Evolutionary conservation across 2,888 invertebrate genomes (phyloP), one percentile per base, ranked within the genome.

Genomic region (Cantharis rustica): DNA sequence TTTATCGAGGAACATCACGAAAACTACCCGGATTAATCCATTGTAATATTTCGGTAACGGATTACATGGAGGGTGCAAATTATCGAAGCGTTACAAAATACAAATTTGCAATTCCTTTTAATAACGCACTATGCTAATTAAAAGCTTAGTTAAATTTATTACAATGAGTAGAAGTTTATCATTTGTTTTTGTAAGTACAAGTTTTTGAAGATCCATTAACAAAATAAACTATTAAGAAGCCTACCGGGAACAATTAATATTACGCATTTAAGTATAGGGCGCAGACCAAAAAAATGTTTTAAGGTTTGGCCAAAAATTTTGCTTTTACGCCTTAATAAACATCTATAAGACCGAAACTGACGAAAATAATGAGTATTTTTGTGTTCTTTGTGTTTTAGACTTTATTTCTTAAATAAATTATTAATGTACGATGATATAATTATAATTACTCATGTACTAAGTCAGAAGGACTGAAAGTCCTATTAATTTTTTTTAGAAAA

Each of bases 41-140:
- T 76, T 78, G 76, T 82, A 81, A 80, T 80, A 81, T 81, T 82
- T 82, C 81, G 79, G 79, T 80, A 78, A 72, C 72, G 75, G 73
- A 81, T 81, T 81, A 77, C 66, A 75, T 47, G 47, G 78, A 76
- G 80, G 79, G 80, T 75, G 77, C 71, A 72, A 73, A 70, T 75
- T 73, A 79, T 74, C 69, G 78, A 76, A 73, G 78, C 78, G 78
- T 78, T 78, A 73, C 73, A 75, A 75, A 77, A 77, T 77, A 77
- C 71, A 76, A 72, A 76, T 78, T 75, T 68, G 66, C 72, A 76
- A 76, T 76, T 66, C 63, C 47, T 68, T 73, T 78, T 78, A 78
- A 78, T 78, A 78, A 66, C 23, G 17, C 64, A 66, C 17, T 20
- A 20, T 26, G 17, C 11, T 63, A 71, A 23, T 23, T 61, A 66